Base-by-base conservation (phyloP, 1,140 invertebrate genomes). In the Macrobrachium rosenbergii region DNA sequence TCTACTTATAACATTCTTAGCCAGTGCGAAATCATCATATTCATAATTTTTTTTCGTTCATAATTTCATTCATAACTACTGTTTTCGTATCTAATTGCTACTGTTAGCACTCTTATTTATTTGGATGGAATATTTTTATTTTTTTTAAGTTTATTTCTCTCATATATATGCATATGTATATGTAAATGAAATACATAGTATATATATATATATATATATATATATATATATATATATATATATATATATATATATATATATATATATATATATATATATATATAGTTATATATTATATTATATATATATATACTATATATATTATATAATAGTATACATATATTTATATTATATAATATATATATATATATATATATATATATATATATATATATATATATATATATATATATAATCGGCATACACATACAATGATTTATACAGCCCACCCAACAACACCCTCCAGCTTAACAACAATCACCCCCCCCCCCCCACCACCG, bases 221-320 rank as follows among this genome's bases (percentile, higher is more conserved):
- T 52, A 52, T 52, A 52, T 64, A n/a, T 64, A n/a, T 19, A 64
- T 64, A 23, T 64, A 64, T 64, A n/a, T 64, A n/a, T 64, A 12
- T 64, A n/a, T 64, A 12, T 64, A 64, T n/a, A n/a, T 64, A 64
- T n/a, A 23, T 64, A 64, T 64, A 64, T 12, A n/a, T 64, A n/a
- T 6, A 64, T 23, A 64, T 23, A 64, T n/a, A 64, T 19, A 64
- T 23, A 64, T 5, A n/a, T n/a, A n/a, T n/a, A n/a, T n/a, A n/a
- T n/a, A n/a, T n/a, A n/a, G n/a, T n/a, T n/a, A n/a, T n/a, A n/a
- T n/a, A n/a, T n/a, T n/a, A n/a, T n/a, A n/a, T n/a, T n/a, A 75
- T 75, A 75, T 75, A 75, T 75, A 75, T 75, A 75, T 75, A 75
- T 75, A 75, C n/a, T 75, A 75, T 75, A 75, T 75, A 75, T 75